Percentiles rank a stretch among this genome's conserved stretches.
Evolutionary conservation across 2,888 invertebrate species (phyloP).

Genomic region (Acrocyrtus sp.): DNA sequence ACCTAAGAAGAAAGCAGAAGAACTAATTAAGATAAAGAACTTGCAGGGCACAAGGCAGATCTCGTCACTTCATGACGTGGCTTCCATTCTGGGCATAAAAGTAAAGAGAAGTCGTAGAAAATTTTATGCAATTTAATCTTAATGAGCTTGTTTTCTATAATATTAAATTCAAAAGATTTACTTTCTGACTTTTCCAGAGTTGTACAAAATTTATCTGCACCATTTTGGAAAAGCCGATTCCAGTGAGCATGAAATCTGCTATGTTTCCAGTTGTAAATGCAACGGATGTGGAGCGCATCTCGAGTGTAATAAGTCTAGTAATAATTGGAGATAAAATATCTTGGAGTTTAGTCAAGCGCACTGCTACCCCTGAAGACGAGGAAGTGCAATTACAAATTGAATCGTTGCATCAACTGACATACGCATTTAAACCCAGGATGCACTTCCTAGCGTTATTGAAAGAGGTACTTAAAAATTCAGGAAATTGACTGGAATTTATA

Average conservation of each 20-base stretch:
- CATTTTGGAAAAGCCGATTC: conserved; percentile 28
- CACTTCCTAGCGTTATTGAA: conserved; percentile 41
- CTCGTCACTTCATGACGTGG: conserved; percentile 15
- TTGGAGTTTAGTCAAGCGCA: conserved; percentile 38
- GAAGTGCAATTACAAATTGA: conserved; percentile 16
- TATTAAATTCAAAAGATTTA: background rate
- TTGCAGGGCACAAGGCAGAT: background rate
- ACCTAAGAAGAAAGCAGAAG: conserved; percentile 31
- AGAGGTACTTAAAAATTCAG: conserved; percentile 41
- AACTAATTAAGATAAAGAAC: conserved; percentile 24
- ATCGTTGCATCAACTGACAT: conserved; percentile 7
- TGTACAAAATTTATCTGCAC: conserved; percentile 27
- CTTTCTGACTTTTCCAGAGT: conserved; percentile 26
- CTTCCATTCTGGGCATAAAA: conserved; percentile 17
- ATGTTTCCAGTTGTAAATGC: conserved; percentile 29
- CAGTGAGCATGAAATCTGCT: conserved; percentile 16
- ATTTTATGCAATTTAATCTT: background rate
- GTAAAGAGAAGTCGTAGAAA: conserved; percentile 5
- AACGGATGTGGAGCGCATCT: conserved; percentile 12
- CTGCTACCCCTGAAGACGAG: no score
- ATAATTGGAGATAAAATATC: conserved; percentile 41
- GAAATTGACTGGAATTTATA: no score
- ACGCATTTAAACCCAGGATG: conserved; percentile 36
- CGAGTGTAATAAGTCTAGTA: conserved; percentile 45
- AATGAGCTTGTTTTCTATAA: background rate